Conservation (phyloP, 2,113 vertebrate species). For the Ariopsis seemanni region DNA sequence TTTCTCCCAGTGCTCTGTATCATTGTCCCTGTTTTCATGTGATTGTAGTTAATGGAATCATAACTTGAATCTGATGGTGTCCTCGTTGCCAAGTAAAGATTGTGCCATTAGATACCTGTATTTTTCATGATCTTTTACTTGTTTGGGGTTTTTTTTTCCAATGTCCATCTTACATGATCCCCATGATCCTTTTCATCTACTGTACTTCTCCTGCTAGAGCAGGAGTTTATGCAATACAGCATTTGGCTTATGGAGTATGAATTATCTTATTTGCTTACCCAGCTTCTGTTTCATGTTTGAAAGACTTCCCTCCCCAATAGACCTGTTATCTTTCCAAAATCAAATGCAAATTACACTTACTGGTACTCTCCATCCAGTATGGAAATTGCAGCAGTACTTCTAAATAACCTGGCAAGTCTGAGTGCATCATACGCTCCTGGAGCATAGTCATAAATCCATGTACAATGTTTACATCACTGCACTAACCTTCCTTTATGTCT, state of each 20-base stretch:
- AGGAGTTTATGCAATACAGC: background rate
- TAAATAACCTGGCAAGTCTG: background rate
- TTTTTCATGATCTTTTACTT: background rate
- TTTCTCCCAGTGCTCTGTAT: background rate
- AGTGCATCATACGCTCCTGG: background rate
- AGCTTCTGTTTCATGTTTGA: constrained; percentile 30
- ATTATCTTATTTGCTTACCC: constrained; percentile 31
- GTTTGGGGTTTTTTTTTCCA: background rate
- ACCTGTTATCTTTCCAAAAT: constrained; percentile 46
- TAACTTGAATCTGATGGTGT: background rate
- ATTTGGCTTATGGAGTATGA: background rate
- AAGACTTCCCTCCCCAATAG: constrained; percentile 24
- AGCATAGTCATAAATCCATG: background rate
- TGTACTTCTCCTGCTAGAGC: background rate
- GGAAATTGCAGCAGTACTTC: constrained; percentile 29
- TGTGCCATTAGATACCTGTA: background rate
- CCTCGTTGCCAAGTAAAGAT: background rate
- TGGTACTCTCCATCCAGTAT: constrained; percentile 12
- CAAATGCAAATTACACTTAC: constrained; percentile 59
- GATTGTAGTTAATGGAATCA: background rate
- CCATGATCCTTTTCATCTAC: too few species aligned
- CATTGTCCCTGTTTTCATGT: background rate
- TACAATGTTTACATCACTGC: background rate
- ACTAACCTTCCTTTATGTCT: background rate
- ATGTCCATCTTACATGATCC: background rate